A percentile compares a stretch with the other conserved stretches of the same genome.
These are phyloP conservation scores for Morelia viridis DNA, from an alignment of 2,797 vertebrate genomes.

Conservation along the genomic window DNA sequence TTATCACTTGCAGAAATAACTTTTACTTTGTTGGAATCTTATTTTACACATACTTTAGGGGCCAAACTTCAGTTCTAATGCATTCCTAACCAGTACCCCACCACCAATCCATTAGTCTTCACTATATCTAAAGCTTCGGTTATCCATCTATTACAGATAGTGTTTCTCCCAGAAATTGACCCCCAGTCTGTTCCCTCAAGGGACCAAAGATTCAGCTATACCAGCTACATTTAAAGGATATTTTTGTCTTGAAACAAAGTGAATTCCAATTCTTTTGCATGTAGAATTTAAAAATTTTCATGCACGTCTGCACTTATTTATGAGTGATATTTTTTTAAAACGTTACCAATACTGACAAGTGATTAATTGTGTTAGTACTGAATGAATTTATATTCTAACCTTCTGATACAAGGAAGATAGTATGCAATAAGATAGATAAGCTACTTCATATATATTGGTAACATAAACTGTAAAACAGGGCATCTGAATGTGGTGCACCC, in stretches of 20 bases:
- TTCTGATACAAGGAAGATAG: background rate
- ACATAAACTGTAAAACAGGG: background rate
- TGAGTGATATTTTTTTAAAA: background rate
- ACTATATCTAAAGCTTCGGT: background rate
- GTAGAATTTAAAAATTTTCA: background rate
- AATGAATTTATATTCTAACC: background rate
- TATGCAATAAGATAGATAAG: background rate
- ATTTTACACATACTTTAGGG: background rate
- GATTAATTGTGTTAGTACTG: background rate
- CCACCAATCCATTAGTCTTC: background rate
- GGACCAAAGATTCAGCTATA: background rate
- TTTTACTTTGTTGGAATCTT: background rate
- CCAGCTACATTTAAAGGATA: background rate
- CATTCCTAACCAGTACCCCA: background rate
- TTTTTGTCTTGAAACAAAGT: background rate
- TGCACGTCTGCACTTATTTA: background rate
- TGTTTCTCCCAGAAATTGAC: background rate
- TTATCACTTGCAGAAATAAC: background rate
- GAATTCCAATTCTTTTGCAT: background rate
- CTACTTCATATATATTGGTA: background rate
- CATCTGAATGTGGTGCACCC: background rate
- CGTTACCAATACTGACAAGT: background rate
- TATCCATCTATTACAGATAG: background rate
- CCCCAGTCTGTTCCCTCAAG: background rate
- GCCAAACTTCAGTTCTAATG: background rate